These are phyloP conservation scores for Xanthia togata DNA, from an alignment of 2,888 invertebrate genomes.

Conservation along the genomic window DNA sequence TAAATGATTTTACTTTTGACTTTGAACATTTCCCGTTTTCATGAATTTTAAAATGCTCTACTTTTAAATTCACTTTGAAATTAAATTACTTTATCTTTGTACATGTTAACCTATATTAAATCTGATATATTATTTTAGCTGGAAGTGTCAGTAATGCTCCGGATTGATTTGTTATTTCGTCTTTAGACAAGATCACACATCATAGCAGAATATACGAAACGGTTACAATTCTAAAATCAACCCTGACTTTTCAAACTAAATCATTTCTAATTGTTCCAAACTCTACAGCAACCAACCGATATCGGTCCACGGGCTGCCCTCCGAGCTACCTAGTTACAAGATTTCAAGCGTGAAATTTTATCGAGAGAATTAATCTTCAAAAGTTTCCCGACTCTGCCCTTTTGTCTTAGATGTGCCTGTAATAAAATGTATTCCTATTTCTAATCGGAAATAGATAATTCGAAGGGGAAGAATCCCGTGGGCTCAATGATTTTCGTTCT, in stretches of 20 bases:
- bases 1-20: too few relatives aligned
- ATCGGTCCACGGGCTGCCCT: constrained; percentile 78
- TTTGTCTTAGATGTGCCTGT: constrained; percentile 84
- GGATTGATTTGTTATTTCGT: neutral
- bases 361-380: constrained; percentile 89
- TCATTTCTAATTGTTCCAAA: constrained; percentile 64
- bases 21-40: neutral
- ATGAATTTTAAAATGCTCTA: neutral
- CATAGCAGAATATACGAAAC: neutral
- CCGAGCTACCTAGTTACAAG: constrained; percentile 80
- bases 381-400: constrained; percentile 82
- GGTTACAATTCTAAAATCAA: neutral
- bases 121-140: too few relatives aligned
- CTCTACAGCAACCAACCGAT: constrained; percentile 74
- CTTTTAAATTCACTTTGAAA: neutral
- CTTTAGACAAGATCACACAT: neutral
- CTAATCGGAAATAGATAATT: constrained; percentile 85
- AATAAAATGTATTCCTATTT: constrained; percentile 85
- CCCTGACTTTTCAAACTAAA: neutral
- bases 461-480: constrained; percentile 73
- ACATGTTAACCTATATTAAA: neutral
- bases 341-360: constrained; percentile 88
- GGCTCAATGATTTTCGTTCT: constrained; percentile 72
- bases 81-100: too few relatives aligned
- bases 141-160: neutral